Base-by-base conservation (phyloP, 2,888 invertebrate genomes). In the Heliconius erato region DNA sequence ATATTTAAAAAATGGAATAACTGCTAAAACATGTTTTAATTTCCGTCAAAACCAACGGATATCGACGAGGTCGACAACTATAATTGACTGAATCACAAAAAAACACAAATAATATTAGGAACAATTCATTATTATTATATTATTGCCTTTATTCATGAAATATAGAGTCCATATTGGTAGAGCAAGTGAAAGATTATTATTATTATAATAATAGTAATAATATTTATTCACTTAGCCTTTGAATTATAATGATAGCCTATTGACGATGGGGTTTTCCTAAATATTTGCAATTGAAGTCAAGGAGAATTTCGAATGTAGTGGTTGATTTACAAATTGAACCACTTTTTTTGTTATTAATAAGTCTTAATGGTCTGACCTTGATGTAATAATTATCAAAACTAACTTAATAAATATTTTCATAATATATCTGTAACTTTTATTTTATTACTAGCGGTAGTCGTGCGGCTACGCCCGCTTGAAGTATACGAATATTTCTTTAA, bases 31-130 rank as follows among this genome's bases (percentile, higher is more conserved):
- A 72, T 74, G 59, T 90, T 91, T 87, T 86, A 84, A 88, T 91
- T 92, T 93, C 93, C 93, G 92, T 86, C 90, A 68, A 32, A 68
- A 87, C n/a, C 40, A 91, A 88, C 93, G 94, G 94, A 94, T 91
- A 90, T 90, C 87, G 82, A 28, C 93, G 90, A 94, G 94, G 94
- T 86, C 93, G 88, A 68, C 90, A 84, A 88, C 91, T 91, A 40
- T 79, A 81, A 82, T 83, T 80, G 78, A 54, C 65, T 82, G 59
- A 78, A 65, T 80, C n/a, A 32, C 32, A 49, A 76, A 83, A 84
- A 83, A 72, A 81, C 63, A 32, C n/a, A 44, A 9, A 54, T 44
- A 49, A 32, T 14, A 26, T 69, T n/a, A 12, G 3, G 6, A 28
- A 54, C 19, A 44, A 16, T 26, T 63, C 3, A 63, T 63, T 54